phyloP scores from a whole-genome alignment of 1,140 invertebrate genomes.

The Magallana gigas region DNA sequence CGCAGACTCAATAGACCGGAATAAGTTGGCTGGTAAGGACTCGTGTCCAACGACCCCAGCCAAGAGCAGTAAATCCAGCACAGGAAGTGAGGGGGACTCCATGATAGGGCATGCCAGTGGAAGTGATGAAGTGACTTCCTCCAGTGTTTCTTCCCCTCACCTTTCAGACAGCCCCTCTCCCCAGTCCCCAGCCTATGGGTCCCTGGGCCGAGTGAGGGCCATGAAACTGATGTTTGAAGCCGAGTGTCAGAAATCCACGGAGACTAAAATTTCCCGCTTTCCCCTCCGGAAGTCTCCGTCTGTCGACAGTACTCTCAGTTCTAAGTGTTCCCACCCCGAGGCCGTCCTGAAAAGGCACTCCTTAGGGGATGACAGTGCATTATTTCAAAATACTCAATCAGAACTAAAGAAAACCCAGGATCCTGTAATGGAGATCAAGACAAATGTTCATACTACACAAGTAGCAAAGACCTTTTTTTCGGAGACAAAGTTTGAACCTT shows the following conservation, averaged over 20 bases:
- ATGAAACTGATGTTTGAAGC: conserved; percentile 70
- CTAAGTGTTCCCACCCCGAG: conserved; percentile 1
- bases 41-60: not conserved
- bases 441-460: not conserved
- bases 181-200: conserved; percentile 52
- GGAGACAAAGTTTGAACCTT: not conserved
- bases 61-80: conserved; percentile 31
- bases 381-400: conserved; percentile 8
- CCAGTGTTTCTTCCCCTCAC: conserved; percentile 59
- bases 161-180: conserved; percentile 58
- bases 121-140: conserved; percentile 63
- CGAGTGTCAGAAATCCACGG: conserved; percentile 60
- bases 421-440: not conserved
- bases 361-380: conserved; percentile 46
- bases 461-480: not conserved
- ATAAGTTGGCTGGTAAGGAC: not conserved
- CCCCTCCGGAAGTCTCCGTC: conserved; percentile 60
- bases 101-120: conserved; percentile 67
- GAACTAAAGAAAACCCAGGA: not conserved
- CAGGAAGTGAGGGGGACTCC: conserved; percentile 59
- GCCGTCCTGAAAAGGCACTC: conserved; percentile 47
- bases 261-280: conserved; percentile 49
- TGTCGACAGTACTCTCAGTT: conserved; percentile 52
- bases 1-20: not conserved
- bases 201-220: conserved; percentile 64